A percentile compares a stretch with the other conserved stretches of the same genome.
phyloP scores from a whole-genome alignment of 2,797 vertebrate species.

The Sebastes kiyomatsui region DNA sequence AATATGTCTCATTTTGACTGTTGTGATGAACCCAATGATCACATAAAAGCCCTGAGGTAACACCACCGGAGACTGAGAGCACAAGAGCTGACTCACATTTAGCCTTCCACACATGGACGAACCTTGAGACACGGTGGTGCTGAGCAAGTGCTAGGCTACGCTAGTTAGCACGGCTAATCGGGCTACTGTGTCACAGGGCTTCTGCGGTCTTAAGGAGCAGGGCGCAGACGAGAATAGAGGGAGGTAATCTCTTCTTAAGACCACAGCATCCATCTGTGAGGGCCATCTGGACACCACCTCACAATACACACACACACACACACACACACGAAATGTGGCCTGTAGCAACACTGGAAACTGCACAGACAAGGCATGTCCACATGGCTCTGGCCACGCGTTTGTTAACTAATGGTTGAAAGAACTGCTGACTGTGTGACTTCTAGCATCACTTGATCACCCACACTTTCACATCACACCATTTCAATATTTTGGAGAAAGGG shows the following conservation, averaged over 20 bases:
- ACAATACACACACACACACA: background rate
- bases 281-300: conserved; percentile 83
- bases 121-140: background rate
- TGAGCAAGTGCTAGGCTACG: conserved; percentile 38
- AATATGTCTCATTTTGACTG: background rate
- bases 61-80: background rate
- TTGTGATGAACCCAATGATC: background rate
- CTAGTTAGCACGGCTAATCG: conserved; percentile 67
- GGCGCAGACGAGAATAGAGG: conserved; percentile 77
- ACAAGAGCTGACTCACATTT: conserved; percentile 14
- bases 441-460: conserved; percentile 15
- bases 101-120: background rate
- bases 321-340: conserved; percentile 2
- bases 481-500: too few species aligned
- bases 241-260: conserved; percentile 88
- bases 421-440: conserved; percentile 30
- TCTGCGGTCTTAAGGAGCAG: conserved; percentile 74
- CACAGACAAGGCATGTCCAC: conserved; percentile 26
- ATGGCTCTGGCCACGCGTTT: conserved; percentile 28
- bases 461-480: background rate
- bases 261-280: conserved; percentile 87
- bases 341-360: background rate
- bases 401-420: conserved; percentile 40
- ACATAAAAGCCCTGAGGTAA: background rate
- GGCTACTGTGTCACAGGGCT: conserved; percentile 75